phyloP scores from a whole-genome alignment of 1,140 invertebrate species.

The Orius insidiosus region DNA sequence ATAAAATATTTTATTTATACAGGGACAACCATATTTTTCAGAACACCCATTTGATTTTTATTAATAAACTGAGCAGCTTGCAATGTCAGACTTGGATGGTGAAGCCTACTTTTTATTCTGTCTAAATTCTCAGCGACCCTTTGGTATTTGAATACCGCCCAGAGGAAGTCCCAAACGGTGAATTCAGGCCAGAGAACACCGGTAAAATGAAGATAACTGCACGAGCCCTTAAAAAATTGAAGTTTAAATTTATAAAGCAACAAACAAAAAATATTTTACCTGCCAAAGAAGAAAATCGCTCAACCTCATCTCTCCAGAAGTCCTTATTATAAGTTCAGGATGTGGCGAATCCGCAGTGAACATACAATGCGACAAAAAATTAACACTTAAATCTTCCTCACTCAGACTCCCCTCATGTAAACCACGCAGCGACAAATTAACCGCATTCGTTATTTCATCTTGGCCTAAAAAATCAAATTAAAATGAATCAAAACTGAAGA shows the following conservation, averaged over 20 bases:
- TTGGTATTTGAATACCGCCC: conserved; percentile 74
- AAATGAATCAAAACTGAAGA: conserved; percentile 4
- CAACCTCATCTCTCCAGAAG: conserved; percentile 86
- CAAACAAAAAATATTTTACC: conserved; percentile 31
- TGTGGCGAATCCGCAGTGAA: conserved; percentile 55
- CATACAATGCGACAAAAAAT: conserved; percentile 59
- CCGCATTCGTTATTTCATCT: conserved; percentile 71
- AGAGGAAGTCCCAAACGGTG: conserved; percentile 73
- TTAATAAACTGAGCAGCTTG: background rate
- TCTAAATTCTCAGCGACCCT: conserved; percentile 14
- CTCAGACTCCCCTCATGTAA: conserved; percentile 31
- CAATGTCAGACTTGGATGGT: background rate
- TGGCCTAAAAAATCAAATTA: conserved; percentile 33
- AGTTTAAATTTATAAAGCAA: background rate
- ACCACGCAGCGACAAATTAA: conserved; percentile 43
- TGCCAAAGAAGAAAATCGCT: conserved; percentile 98
- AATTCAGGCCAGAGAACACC: conserved; percentile 88
- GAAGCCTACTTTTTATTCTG: background rate
- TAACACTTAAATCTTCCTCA: conserved; percentile 58
- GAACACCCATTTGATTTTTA: conserved; percentile 8
- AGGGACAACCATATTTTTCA: too few species aligned
- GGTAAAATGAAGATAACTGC: conserved; percentile 57
- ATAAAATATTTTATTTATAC: too few species aligned
- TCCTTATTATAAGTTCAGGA: conserved; percentile 83
- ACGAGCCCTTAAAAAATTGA: conserved; percentile 40